These are phyloP conservation scores for Volucella zonaria DNA, from an alignment of 2,888 invertebrate genomes.

Conservation along the genomic window DNA sequence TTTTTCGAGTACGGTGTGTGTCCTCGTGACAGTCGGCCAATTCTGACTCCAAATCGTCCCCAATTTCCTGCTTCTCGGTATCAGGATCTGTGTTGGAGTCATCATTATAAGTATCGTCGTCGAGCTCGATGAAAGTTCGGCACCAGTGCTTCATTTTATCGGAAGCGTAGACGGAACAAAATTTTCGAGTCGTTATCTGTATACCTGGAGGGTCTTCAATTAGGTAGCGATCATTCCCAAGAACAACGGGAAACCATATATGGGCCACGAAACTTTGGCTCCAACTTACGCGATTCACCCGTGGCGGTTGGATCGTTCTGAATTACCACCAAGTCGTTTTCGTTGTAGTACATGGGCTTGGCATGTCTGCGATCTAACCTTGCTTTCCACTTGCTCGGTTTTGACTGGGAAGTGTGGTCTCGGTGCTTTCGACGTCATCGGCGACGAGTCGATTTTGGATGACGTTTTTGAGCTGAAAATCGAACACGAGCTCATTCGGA, in stretches of 20 bases:
- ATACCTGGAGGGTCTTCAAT: slow-evolving; percentile 5
- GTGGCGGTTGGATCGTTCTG: not conserved
- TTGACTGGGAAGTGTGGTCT: no score
- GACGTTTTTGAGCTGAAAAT: not conserved
- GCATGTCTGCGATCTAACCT: no score
- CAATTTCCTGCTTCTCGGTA: no score
- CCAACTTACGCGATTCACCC: not conserved
- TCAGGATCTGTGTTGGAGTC: no score
- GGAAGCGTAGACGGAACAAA: not conserved
- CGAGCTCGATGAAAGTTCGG: no score
- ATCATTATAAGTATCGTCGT: not conserved
- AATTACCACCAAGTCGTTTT: not conserved
- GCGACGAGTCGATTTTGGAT: no score
- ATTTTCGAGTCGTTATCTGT: not conserved
- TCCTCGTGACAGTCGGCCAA: no score
- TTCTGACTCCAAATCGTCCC: no score
- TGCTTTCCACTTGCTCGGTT: no score
- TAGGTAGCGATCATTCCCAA: slow-evolving; percentile 5
- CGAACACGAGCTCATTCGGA: slow-evolving; percentile 35
- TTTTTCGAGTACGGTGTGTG: no score
- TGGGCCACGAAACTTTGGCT: not conserved
- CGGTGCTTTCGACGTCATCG: no score
- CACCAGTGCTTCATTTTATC: slow-evolving; percentile 4
- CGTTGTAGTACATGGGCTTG: no score
- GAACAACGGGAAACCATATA: not conserved